Evolutionary conservation across 2,888 invertebrate genomes (phyloP).

Genomic region (Thymelicus acteon): DNA sequence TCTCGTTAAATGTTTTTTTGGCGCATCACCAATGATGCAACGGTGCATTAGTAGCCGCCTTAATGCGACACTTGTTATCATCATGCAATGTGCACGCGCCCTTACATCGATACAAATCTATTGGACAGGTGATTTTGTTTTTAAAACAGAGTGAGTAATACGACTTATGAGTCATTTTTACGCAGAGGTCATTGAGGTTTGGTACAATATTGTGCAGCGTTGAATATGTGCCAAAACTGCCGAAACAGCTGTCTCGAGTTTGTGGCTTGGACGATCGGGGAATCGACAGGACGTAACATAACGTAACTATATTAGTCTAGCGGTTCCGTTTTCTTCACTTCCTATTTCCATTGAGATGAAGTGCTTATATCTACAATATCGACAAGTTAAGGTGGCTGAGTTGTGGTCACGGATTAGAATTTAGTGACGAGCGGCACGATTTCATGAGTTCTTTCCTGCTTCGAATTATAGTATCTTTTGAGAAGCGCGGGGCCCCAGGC

Average conservation of each 20-base stretch:
- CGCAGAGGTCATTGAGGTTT: constrained; percentile 40
- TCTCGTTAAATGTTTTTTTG: too few relatives aligned
- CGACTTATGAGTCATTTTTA: constrained; percentile 29
- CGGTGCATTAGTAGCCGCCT: too few relatives aligned
- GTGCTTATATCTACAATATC: too few relatives aligned
- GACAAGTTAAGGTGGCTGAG: too few relatives aligned
- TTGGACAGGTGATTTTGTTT: constrained; percentile 36
- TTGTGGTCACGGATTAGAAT: too few relatives aligned
- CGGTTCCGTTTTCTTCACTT: background rate
- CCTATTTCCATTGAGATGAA: background rate
- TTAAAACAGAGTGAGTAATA: constrained; percentile 33
- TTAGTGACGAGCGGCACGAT: too few relatives aligned
- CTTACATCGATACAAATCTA: constrained; percentile 13
- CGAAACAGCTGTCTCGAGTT: constrained; percentile 39
- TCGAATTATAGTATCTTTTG: too few relatives aligned
- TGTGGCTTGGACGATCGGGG: constrained; percentile 28
- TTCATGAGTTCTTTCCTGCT: too few relatives aligned
- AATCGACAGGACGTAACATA: constrained; percentile 3
- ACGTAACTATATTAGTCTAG: background rate
- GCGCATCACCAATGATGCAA: too few relatives aligned
- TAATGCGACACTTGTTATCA: background rate
- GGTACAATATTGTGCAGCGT: constrained; percentile 39
- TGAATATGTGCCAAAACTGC: constrained; percentile 41
- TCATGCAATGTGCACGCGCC: background rate
- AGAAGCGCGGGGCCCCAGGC: too few relatives aligned